These are phyloP conservation scores for Panagrolaimus sp. DNA, from an alignment of 1,140 invertebrate species.

Conservation along the genomic window DNA sequence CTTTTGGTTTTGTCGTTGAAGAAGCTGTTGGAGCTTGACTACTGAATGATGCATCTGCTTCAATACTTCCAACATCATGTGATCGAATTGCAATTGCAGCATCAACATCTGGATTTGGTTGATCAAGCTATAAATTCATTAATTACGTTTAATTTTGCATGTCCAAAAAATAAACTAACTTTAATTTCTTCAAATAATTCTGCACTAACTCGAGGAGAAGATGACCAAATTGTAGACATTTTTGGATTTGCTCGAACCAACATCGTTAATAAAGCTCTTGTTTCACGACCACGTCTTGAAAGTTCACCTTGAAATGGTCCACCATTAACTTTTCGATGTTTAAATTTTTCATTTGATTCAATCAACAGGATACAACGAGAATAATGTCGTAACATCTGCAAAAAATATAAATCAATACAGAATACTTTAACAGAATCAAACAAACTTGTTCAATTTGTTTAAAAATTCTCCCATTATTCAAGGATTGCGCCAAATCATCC, in stretches of 20 bases:
- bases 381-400: slow-evolving; percentile 52
- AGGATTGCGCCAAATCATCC: slow-evolving; percentile 89
- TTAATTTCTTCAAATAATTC: slow-evolving; percentile 58
- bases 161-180: slow-evolving; percentile 25
- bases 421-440: neutral
- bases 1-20: too few species aligned
- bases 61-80: slow-evolving; percentile 36
- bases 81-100: slow-evolving; percentile 36
- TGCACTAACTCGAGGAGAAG: slow-evolving; percentile 45
- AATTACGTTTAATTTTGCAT: neutral
- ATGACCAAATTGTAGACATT: slow-evolving; percentile 46
- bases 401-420: slow-evolving; percentile 22
- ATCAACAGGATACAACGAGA: slow-evolving; percentile 46
- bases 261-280: slow-evolving; percentile 45
- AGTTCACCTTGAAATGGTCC: slow-evolving; percentile 54
- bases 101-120: slow-evolving; percentile 49
- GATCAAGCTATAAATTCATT: slow-evolving; percentile 41
- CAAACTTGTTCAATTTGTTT: slow-evolving; percentile 73
- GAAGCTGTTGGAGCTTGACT: too few species aligned
- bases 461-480: slow-evolving; percentile 88
- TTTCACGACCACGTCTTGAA: slow-evolving; percentile 47
- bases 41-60: slow-evolving; percentile 4
- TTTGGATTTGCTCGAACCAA: slow-evolving; percentile 46
- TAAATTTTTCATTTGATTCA: slow-evolving; percentile 56
- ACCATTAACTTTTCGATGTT: slow-evolving; percentile 42